Conservation (phyloP, 2,113 vertebrate genomes). For the Bubo blakistoni region DNA sequence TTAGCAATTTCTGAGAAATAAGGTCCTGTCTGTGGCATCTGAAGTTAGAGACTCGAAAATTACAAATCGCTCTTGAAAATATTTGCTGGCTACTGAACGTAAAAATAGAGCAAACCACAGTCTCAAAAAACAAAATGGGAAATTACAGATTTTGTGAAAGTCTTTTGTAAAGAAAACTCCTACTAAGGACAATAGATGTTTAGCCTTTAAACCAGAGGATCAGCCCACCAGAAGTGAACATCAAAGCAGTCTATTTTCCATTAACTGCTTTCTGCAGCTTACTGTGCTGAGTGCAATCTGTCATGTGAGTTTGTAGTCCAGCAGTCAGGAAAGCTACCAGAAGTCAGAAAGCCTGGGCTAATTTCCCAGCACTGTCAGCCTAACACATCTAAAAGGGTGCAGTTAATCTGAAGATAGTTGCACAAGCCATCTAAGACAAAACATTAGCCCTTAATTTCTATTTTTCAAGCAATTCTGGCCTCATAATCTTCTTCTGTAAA, state of each 20-base stretch:
- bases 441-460: background rate
- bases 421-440: background rate
- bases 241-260: constrained; percentile 57
- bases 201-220: constrained; percentile 52
- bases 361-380: constrained; percentile 18
- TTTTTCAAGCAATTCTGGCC: background rate
- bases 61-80: background rate
- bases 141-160: constrained; percentile 56
- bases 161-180: constrained; percentile 46
- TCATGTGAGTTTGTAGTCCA: constrained; percentile 23
- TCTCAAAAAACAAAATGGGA: constrained; percentile 42
- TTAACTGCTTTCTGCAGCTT: constrained; percentile 60
- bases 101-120: constrained; percentile 33
- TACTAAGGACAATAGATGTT: constrained; percentile 41
- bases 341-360: constrained; percentile 32
- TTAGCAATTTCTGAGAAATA: constrained; percentile 10
- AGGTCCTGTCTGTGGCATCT: background rate
- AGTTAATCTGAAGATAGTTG: background rate
- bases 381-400: background rate
- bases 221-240: constrained; percentile 60
- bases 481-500: background rate
- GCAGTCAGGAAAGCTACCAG: constrained; percentile 33
- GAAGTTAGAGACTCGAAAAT: background rate
- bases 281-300: constrained; percentile 63
- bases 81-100: constrained; percentile 1